A percentile compares a stretch with the other conserved stretches of the same genome.
phyloP scores from a whole-genome alignment of 2,113 vertebrate genomes.

The Camelus bactrianus region DNA sequence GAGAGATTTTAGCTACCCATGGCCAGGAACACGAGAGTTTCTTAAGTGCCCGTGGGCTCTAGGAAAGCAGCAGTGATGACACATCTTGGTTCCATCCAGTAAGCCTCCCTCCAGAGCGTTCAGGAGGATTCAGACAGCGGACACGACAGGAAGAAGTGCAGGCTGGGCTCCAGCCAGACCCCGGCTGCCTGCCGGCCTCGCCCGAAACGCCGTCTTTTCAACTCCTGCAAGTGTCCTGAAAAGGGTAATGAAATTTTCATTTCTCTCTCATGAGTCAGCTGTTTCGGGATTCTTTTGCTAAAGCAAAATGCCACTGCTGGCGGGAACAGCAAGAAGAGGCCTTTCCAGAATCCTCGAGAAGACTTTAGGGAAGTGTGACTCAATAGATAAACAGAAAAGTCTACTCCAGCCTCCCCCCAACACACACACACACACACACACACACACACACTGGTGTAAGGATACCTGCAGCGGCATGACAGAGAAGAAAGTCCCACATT shows the following conservation, averaged over 20 bases:
- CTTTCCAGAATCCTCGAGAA: conserved; percentile 34
- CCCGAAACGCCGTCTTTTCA: not conserved
- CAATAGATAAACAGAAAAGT: not conserved
- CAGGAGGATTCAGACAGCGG: conserved; percentile 50
- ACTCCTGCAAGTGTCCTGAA: conserved; percentile 57
- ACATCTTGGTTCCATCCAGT: not conserved
- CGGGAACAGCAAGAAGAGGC: not conserved
- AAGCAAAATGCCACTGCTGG: conserved; percentile 6
- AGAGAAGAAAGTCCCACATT: not conserved
- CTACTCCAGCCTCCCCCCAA: not conserved
- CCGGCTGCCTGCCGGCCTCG: not conserved
- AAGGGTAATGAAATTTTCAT: conserved; percentile 47
- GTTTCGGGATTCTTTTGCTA: not conserved
- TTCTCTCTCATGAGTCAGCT: conserved; percentile 43
- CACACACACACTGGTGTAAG: not conserved
- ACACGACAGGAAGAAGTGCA: not conserved
- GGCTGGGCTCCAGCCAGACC: conserved; percentile 1
- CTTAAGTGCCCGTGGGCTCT: not conserved
- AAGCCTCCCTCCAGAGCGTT: not conserved
- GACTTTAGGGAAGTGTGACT: conserved; percentile 6
- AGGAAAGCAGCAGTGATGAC: not conserved
- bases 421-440: too few species aligned
- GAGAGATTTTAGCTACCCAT: not conserved
- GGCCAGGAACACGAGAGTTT: not conserved
- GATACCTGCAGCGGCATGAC: not conserved